Conservation (phyloP, 2,797 vertebrate genomes). For the Borostomias antarcticus region DNA sequence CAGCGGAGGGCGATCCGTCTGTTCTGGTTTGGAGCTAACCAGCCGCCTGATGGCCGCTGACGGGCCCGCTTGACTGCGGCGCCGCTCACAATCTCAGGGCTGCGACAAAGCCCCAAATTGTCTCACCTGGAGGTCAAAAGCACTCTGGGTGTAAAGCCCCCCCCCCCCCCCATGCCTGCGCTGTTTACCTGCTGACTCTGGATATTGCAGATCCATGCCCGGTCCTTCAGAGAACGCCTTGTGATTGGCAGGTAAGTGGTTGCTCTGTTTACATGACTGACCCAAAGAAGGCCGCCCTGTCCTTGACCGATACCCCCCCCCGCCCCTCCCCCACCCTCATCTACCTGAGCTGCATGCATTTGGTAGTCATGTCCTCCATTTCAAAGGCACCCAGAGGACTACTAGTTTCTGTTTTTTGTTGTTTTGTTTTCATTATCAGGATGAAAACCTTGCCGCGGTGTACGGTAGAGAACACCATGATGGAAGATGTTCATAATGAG, state of each 20-base stretch:
- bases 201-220: slow-evolving; percentile 72
- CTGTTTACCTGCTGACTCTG: slow-evolving; percentile 79
- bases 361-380: slow-evolving; percentile 55
- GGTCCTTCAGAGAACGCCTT: slow-evolving; percentile 63
- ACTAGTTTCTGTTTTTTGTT: slow-evolving; percentile 12
- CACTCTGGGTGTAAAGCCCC: slow-evolving; percentile 71
- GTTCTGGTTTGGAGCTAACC: slow-evolving; percentile 67
- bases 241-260: slow-evolving; percentile 79
- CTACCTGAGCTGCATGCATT: slow-evolving; percentile 72
- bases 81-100: slow-evolving; percentile 60
- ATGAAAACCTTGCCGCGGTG: slow-evolving; percentile 9
- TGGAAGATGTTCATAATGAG: neutral
- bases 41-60: slow-evolving; percentile 61
- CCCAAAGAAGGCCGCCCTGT: slow-evolving; percentile 62
- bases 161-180: slow-evolving; percentile 29
- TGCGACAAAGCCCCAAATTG: slow-evolving; percentile 69
- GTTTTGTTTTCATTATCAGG: neutral
- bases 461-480: neutral
- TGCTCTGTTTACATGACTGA: slow-evolving; percentile 70
- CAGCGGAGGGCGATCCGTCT: slow-evolving; percentile 67
- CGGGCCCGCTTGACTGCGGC: slow-evolving; percentile 57
- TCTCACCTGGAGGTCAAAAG: slow-evolving; percentile 77
- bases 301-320: too few species aligned
- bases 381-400: slow-evolving; percentile 56
- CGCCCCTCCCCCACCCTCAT: too few species aligned